Base-by-base conservation (phyloP, 2,797 vertebrate species). In the Rhinogobio ventralis region DNA sequence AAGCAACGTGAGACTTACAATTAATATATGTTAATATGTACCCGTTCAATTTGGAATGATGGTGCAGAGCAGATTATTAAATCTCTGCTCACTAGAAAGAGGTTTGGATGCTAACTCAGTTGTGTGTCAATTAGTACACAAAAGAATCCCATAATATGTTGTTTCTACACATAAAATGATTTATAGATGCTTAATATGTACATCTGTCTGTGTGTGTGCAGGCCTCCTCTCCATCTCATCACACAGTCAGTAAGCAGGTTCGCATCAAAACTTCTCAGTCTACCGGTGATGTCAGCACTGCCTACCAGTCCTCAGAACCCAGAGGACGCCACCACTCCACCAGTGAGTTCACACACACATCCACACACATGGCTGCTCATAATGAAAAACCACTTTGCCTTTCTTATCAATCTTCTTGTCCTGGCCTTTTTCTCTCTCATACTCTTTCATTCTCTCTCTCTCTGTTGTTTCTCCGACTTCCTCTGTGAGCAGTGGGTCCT, bases 261-360 rank as follows among this genome's bases (percentile, higher is more conserved):
- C 96, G 98, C 92, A 98, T 99, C 91, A 98, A 98, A 93, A 91
- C 97, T 81, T 97, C 98, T 23, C 97, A 99, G 30, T 98, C 98
- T 15, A 94, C 96, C 0, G 98, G 97, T 81, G 98, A 99, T 78
- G 94, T 98, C 79, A 97, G 94, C 92, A 92, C 96, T 0, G 91
- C 90, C 66, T 99, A 96, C 90, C 97, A 97, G 90, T 91, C 96
- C 72, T 86, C 96, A 0, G 98, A 99, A 81, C 92, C 97, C 89
- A 96, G 98, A 92, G 97, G 95, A 80, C 96, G 97, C 86, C 98
- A 99, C 91, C 94, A 97, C 3, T 99, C 98, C 83, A 96, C 97
- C 81, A 97, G 98, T 99, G 94, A 95, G 93, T 95, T 92, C 8
- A 39, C 9, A 62, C 46, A 23, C 36, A 74, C 45, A 76, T 39